Percentiles rank a stretch among this genome's conserved stretches.
phyloP scores from a whole-genome alignment of 2,888 invertebrate genomes.

The Acanthosepion pharaonis region DNA sequence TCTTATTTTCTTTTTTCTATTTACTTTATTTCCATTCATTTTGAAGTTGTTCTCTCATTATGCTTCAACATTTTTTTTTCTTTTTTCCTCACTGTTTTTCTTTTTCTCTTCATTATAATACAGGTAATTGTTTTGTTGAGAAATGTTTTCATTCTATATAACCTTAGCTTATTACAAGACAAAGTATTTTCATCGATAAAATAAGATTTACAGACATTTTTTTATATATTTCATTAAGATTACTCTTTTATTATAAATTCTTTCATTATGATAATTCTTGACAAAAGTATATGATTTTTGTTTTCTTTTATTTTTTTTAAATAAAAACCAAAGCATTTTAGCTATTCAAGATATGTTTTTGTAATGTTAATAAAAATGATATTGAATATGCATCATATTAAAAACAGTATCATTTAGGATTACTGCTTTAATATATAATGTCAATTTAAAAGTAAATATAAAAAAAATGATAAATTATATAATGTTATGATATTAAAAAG shows the following conservation, averaged over 20 bases:
- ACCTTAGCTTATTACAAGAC: neutral
- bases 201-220: neutral
- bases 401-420: too few species aligned
- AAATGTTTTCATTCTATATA: neutral
- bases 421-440: too few species aligned
- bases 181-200: neutral
- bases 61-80: neutral
- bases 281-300: neutral
- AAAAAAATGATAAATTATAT: too few species aligned
- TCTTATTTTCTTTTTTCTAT: neutral
- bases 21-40: neutral
- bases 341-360: too few species aligned
- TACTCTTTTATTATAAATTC: neutral
- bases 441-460: too few species aligned
- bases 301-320: neutral
- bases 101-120: neutral
- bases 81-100: neutral
- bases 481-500: too few species aligned
- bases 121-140: neutral
- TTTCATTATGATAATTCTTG: neutral
- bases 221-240: neutral
- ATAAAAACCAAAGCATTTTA: too few species aligned
- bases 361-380: too few species aligned
- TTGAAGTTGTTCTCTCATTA: slow-evolving; percentile 4
- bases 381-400: too few species aligned